A percentile compares a stretch with the other conserved stretches of the same genome.
Conservation (phyloP, 2,113 vertebrate genomes). For the Corynorhinus townsendii region DNA sequence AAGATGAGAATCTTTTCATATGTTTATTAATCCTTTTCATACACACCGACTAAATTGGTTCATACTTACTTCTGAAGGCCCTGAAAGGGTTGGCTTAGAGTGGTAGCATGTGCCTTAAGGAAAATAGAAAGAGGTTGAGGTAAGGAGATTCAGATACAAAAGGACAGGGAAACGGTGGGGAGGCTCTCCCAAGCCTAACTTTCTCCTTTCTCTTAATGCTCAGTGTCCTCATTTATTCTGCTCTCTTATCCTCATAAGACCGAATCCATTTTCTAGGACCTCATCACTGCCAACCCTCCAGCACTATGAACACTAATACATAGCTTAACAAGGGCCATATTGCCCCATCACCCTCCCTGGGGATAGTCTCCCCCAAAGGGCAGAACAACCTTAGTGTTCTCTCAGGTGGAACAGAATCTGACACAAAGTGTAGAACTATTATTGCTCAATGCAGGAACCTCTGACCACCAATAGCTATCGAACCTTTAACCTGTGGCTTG, state of each 20-base stretch:
- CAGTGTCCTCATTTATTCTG: neutral
- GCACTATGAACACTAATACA: neutral
- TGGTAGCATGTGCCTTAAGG: neutral
- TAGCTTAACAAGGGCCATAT: neutral
- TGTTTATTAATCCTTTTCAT: neutral
- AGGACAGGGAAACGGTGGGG: neutral
- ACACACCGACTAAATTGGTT: neutral
- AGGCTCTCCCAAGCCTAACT: neutral
- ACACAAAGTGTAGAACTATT: neutral
- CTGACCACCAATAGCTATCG: fast-evolving
- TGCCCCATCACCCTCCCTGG: neutral
- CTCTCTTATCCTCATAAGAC: neutral
- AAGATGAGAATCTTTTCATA: neutral
- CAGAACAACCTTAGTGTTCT: neutral
- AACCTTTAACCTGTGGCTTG: neutral
- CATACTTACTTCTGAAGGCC: neutral
- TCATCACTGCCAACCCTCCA: neutral
- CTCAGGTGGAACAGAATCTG: neutral
- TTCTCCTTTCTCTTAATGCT: neutral
- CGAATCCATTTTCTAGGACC: neutral
- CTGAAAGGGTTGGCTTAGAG: neutral
- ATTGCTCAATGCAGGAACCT: neutral
- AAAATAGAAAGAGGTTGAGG: neutral
- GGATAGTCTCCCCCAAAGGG: neutral
- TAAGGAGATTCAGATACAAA: neutral